These are phyloP conservation scores for Callipepla squamata DNA, from an alignment of 2,113 vertebrate species.

Conservation along the genomic window DNA sequence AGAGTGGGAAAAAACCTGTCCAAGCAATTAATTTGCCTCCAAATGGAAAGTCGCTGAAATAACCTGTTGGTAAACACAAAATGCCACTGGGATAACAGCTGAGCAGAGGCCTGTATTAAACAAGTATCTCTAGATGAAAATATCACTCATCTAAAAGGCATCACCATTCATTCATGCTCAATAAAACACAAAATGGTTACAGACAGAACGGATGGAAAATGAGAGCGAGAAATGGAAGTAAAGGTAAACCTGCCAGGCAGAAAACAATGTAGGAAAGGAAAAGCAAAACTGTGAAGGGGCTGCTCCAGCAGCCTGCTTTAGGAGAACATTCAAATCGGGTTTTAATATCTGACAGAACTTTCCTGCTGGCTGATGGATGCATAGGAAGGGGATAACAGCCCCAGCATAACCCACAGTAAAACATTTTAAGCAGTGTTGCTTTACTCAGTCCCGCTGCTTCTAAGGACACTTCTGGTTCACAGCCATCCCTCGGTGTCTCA, in stretches of 20 bases:
- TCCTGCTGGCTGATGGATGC: constrained; percentile 32
- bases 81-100: neutral
- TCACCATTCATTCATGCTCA: constrained; percentile 68
- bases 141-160: constrained; percentile 62
- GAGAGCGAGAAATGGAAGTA: constrained; percentile 32
- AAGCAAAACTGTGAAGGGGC: neutral
- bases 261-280: neutral
- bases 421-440: neutral
- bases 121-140: constrained; percentile 46
- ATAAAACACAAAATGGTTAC: constrained; percentile 69
- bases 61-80: constrained; percentile 32
- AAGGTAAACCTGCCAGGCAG: constrained; percentile 41
- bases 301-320: constrained; percentile 27
- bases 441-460: neutral
- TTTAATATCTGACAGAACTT: constrained; percentile 39
- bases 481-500: neutral
- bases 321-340: constrained; percentile 28
- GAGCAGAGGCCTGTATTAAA: constrained; percentile 34
- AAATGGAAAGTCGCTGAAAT: constrained; percentile 27
- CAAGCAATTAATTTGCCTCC: neutral
- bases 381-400: constrained; percentile 40
- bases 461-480: neutral
- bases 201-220: constrained; percentile 56
- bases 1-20: neutral
- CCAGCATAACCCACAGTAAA: neutral